These are phyloP conservation scores for Didymodactylos carnosus DNA, from an alignment of 2,888 invertebrate genomes.

Conservation along the genomic window DNA sequence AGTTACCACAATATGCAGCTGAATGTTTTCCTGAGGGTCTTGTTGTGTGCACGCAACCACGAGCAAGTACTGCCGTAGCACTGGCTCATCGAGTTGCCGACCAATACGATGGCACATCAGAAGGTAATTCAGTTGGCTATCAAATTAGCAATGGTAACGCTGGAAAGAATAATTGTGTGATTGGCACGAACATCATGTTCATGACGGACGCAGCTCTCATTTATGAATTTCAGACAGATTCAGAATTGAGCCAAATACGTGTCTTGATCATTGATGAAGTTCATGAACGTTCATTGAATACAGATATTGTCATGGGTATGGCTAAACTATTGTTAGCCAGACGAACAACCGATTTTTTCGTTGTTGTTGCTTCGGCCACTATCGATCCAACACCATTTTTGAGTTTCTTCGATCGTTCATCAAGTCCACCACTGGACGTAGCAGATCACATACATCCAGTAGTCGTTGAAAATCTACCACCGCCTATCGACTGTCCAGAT, in stretches of 20 bases:
- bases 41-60: constrained; percentile 73
- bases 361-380: constrained; percentile 82
- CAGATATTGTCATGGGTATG: constrained; percentile 77
- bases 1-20: constrained; percentile 53
- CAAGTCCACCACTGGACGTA: too few species aligned
- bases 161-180: constrained; percentile 39
- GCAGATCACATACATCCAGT: too few species aligned
- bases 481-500: too few species aligned
- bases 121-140: constrained; percentile 41
- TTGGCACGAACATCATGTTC: constrained; percentile 20
- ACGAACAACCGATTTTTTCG: constrained; percentile 50
- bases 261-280: constrained; percentile 79
- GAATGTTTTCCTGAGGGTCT: constrained; percentile 59
- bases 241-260: constrained; percentile 60
- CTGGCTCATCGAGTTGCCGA: constrained; percentile 69
- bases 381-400: constrained; percentile 50
- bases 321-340: constrained; percentile 58
- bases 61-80: constrained; percentile 63
- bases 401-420: not conserved
- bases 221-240: constrained; percentile 81
- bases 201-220: constrained; percentile 88
- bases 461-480: too few species aligned
- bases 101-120: constrained; percentile 50
- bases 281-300: constrained; percentile 74
- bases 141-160: constrained; percentile 56